A percentile compares a stretch with the other conserved stretches of the same genome.
Conservation (phyloP, 2,113 vertebrate species). For the Bombycilla garrulus region DNA sequence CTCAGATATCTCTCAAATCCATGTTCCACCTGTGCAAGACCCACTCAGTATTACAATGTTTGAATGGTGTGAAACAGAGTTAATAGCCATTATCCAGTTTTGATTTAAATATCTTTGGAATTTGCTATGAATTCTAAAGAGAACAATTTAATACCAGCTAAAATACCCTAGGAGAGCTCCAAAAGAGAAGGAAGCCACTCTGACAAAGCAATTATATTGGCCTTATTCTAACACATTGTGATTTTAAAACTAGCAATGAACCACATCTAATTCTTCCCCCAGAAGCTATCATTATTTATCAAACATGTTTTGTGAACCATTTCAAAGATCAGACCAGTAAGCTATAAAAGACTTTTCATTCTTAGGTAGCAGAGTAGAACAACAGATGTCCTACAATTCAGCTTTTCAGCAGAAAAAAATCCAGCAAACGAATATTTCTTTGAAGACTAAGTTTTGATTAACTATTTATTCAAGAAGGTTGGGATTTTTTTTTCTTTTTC, state of each 20-base stretch:
- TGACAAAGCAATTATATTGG: not conserved
- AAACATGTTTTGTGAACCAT: not conserved
- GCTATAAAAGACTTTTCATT: not conserved
- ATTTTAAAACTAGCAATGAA: not conserved
- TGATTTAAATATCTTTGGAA: not conserved
- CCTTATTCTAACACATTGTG: not conserved
- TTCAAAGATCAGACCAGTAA: constrained; percentile 1
- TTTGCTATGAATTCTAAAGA: not conserved
- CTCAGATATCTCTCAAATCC: not conserved
- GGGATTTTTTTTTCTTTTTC: not conserved
- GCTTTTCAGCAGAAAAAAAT: not conserved
- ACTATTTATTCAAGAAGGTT: not conserved
- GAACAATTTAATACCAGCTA: not conserved
- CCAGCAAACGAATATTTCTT: not conserved
- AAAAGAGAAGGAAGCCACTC: not conserved
- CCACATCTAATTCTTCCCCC: not conserved
- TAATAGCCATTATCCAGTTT: not conserved
- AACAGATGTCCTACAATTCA: not conserved
- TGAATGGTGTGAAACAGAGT: not conserved
- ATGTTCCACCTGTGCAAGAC: not conserved
- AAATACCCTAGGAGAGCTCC: not conserved
- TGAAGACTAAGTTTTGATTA: not conserved
- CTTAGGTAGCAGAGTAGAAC: not conserved
- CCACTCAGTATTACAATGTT: not conserved
- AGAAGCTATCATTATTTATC: not conserved